These are phyloP conservation scores for Cephus pulcher DNA, from an alignment of 2,888 invertebrate species.

Conservation along the genomic window DNA sequence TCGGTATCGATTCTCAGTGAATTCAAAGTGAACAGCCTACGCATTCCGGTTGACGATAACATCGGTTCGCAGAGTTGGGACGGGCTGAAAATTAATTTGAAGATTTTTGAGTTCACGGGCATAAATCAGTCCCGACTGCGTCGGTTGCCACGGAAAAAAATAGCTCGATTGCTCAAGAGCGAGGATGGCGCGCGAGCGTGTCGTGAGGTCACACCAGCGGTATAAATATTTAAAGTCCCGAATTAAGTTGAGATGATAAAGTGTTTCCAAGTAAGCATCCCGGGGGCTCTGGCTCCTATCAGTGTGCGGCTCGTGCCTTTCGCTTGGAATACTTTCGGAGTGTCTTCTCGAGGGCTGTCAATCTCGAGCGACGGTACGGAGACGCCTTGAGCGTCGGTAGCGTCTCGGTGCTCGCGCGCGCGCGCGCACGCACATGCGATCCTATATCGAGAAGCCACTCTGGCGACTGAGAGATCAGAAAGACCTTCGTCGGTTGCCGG, in stretches of 20 bases:
- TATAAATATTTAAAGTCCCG: conserved; percentile 63
- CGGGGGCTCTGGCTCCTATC: conserved; percentile 58
- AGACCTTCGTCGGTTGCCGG: background rate
- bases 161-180: conserved; percentile 34
- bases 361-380: conserved; percentile 42
- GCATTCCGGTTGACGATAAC: background rate
- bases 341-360: conserved; percentile 52
- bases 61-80: background rate
- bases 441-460: conserved; percentile 24
- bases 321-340: conserved; percentile 20
- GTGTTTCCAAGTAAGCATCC: conserved; percentile 52
- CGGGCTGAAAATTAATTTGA: conserved; percentile 26
- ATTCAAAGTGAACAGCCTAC: background rate
- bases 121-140: conserved; percentile 37
- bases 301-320: conserved; percentile 30
- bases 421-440: conserved; percentile 6
- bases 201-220: conserved; percentile 59
- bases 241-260: conserved; percentile 63
- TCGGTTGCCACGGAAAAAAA: conserved; percentile 37
- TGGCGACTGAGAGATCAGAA: background rate
- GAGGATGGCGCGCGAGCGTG: conserved; percentile 33
- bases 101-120: conserved; percentile 35
- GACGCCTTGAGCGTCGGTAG: conserved; percentile 27
- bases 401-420: conserved; percentile 28
- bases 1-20: background rate